Evolutionary conservation across 2,888 invertebrate species (phyloP).

Genomic region (Minunthozetes semirufus): DNA sequence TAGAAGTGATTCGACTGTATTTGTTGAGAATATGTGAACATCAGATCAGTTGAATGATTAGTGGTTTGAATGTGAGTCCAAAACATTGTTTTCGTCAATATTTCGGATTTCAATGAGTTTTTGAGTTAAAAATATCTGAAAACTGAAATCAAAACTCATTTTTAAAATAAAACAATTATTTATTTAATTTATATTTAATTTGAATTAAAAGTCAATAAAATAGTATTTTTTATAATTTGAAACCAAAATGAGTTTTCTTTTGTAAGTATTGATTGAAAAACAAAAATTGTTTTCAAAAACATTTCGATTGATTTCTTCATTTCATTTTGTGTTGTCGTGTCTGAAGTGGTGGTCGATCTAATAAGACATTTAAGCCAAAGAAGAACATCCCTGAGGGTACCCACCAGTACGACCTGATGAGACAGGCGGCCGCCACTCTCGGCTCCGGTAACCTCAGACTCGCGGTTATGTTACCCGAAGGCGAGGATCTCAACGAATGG

Average conservation of each 20-base stretch:
- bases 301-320: constrained; percentile 27
- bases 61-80: no score
- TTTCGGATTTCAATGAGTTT: no score
- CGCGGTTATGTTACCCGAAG: constrained; percentile 94
- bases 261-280: constrained; percentile 40
- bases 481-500: constrained; percentile 99
- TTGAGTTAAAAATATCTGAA: no score
- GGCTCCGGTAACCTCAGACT: constrained; percentile 93
- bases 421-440: constrained; percentile 95
- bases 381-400: constrained; percentile 98
- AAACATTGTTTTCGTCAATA: no score
- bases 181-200: no score
- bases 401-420: constrained; percentile 98
- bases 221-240: no score
- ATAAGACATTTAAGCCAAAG: constrained; percentile 97
- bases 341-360: constrained; percentile 67
- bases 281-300: background rate
- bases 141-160: no score
- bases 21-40: no score
- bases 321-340: background rate
- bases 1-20: no score
- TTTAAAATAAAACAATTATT: no score
- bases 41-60: no score
- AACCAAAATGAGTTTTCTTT: constrained; percentile 29
- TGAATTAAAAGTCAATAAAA: no score